These are phyloP conservation scores for Ophraella communa DNA, from an alignment of 2,888 invertebrate species.

Conservation along the genomic window DNA sequence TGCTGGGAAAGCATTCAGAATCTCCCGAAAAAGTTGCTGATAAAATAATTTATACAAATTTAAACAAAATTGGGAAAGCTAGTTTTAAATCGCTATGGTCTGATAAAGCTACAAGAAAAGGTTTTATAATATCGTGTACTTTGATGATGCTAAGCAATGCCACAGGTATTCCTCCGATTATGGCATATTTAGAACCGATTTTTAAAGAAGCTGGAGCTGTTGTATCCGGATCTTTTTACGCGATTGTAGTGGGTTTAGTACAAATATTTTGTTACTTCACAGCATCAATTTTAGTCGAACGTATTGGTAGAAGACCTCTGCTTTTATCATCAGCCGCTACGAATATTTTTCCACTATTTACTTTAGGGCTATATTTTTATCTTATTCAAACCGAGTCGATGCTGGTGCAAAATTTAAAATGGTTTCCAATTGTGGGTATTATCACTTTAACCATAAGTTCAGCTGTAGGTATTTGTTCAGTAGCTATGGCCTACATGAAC, in stretches of 20 bases:
- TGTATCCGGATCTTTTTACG: neutral
- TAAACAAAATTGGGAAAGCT: constrained; percentile 17
- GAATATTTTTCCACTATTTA: constrained; percentile 3
- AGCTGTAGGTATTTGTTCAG: constrained; percentile 9
- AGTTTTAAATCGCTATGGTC: constrained; percentile 21
- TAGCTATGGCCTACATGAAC: constrained; percentile 2
- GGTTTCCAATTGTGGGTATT: constrained; percentile 15
- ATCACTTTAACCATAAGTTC: constrained; percentile 1
- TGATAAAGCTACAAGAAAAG: constrained; percentile 51
- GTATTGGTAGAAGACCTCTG: constrained; percentile 16
- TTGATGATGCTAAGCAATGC: neutral
- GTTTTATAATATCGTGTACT: constrained; percentile 66
- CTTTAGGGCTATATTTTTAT: constrained; percentile 18
- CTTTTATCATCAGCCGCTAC: constrained; percentile 7
- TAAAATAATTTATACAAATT: neutral
- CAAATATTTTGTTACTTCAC: constrained; percentile 8
- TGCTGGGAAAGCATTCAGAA: constrained; percentile 3
- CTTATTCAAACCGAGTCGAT: neutral
- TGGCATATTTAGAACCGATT: constrained; percentile 11
- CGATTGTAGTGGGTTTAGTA: neutral
- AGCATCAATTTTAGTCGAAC: constrained; percentile 16
- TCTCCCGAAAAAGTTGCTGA: neutral
- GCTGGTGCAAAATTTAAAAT: constrained; percentile 41
- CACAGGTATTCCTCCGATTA: constrained; percentile 11
- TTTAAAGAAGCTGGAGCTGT: constrained; percentile 12